Conservation (phyloP, 2,113 vertebrate genomes). For the Catharus fuscescens region DNA sequence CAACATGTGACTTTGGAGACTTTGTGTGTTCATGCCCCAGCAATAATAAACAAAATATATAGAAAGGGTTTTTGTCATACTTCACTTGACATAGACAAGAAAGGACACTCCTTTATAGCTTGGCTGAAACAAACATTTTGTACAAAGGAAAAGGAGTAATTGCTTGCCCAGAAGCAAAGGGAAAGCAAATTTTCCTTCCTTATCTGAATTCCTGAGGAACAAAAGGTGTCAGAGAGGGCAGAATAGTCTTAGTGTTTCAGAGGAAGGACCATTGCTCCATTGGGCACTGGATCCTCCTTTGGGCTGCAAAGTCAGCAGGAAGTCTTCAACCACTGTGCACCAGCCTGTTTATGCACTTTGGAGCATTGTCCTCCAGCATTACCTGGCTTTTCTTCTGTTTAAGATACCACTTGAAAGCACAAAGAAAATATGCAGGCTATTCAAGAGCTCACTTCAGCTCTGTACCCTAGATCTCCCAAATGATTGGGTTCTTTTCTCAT, state of each 20-base stretch:
- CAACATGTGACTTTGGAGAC: not conserved
- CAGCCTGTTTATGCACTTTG: not conserved
- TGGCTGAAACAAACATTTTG: not conserved
- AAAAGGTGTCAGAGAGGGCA: not conserved
- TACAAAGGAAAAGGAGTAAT: not conserved
- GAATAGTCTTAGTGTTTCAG: not conserved
- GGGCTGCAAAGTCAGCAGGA: not conserved
- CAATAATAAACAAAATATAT: not conserved
- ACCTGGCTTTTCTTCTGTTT: not conserved
- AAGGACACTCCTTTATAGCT: not conserved
- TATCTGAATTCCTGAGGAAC: not conserved
- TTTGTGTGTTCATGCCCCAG: fast-evolving
- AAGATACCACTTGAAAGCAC: not conserved
- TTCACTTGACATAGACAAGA: not conserved
- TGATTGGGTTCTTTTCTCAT: not conserved
- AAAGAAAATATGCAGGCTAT: not conserved
- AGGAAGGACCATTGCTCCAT: not conserved
- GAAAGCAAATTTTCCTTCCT: not conserved
- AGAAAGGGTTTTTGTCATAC: not conserved
- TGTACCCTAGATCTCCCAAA: not conserved
- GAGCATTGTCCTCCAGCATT: not conserved
- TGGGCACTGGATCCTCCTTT: not conserved
- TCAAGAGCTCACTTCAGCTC: not conserved
- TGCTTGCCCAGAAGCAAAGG: not conserved
- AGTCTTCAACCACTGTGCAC: not conserved